Percentiles rank a stretch among this genome's conserved stretches.
These are phyloP conservation scores for Myrmecobius fasciatus DNA, from an alignment of 2,113 vertebrate genomes.

Conservation along the genomic window DNA sequence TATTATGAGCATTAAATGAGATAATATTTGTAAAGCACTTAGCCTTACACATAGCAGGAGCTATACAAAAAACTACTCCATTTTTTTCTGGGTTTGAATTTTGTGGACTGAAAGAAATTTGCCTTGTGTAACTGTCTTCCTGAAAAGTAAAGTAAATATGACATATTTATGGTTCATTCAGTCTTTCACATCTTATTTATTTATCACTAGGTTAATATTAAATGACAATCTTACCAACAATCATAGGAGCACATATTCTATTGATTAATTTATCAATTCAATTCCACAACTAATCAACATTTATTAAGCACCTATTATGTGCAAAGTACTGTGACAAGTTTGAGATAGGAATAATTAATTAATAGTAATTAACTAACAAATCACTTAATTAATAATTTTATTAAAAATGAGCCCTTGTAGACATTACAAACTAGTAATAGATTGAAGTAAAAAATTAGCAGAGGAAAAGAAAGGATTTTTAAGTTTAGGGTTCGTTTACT, in stretches of 20 bases:
- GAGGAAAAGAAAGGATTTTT: background rate
- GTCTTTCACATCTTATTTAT: background rate
- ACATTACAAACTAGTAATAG: background rate
- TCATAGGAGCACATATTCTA: background rate
- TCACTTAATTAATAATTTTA: background rate
- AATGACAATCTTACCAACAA: background rate
- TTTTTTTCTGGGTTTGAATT: background rate
- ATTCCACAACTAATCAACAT: background rate
- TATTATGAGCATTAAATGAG: background rate
- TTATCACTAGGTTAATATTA: background rate
- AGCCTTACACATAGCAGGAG: background rate
- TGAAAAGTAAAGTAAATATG: background rate
- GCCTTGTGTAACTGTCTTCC: background rate
- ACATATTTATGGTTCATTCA: background rate
- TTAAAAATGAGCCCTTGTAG: background rate
- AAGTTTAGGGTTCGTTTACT: no score
- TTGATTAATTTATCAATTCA: background rate
- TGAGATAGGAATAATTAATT: background rate
- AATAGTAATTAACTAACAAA: no score
- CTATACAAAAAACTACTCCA: background rate
- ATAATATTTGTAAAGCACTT: background rate
- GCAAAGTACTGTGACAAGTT: background rate
- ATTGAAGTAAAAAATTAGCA: background rate
- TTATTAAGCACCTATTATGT: background rate
- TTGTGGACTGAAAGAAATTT: background rate